A percentile compares a stretch with the other conserved stretches of the same genome.
Conservation (phyloP, 1,140 invertebrate species). For the Eumeta japonica region DNA sequence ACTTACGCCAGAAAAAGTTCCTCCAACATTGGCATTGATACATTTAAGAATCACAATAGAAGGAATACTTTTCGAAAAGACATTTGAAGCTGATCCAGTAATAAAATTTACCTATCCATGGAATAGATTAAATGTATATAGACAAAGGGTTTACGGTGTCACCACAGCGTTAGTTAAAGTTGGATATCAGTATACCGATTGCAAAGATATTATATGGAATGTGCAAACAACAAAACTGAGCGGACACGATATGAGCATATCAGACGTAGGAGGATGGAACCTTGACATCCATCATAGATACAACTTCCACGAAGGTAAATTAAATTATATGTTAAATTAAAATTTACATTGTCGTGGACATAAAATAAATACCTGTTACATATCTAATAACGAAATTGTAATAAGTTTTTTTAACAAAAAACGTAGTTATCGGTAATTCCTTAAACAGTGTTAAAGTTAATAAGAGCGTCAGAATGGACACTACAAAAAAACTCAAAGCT, state of each 20-base stretch:
- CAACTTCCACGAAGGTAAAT: slow-evolving; percentile 91
- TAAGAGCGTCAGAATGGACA: no score
- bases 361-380: no score
- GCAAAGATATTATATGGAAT: slow-evolving; percentile 93
- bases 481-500: no score
- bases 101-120: slow-evolving; percentile 96
- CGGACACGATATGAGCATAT: slow-evolving; percentile 94
- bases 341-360: no score
- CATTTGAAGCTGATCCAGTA: slow-evolving; percentile 91
- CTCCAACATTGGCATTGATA: slow-evolving; percentile 77
- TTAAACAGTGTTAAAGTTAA: no score
- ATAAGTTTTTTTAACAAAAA: no score
- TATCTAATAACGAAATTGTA: no score
- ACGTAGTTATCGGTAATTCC: no score
- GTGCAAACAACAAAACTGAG: slow-evolving; percentile 91
- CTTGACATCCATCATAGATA: slow-evolving; percentile 96
- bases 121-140: slow-evolving; percentile 95
- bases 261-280: slow-evolving; percentile 95
- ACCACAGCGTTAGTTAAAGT: slow-evolving; percentile 91
- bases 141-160: slow-evolving; percentile 89
- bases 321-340: no score
- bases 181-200: slow-evolving; percentile 92
- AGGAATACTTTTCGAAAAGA: slow-evolving; percentile 89
- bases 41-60: slow-evolving; percentile 91
- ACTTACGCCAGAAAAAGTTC: slow-evolving; percentile 83